phyloP scores from a whole-genome alignment of 2,113 vertebrate genomes.

The Pygoscelis adeliae region DNA sequence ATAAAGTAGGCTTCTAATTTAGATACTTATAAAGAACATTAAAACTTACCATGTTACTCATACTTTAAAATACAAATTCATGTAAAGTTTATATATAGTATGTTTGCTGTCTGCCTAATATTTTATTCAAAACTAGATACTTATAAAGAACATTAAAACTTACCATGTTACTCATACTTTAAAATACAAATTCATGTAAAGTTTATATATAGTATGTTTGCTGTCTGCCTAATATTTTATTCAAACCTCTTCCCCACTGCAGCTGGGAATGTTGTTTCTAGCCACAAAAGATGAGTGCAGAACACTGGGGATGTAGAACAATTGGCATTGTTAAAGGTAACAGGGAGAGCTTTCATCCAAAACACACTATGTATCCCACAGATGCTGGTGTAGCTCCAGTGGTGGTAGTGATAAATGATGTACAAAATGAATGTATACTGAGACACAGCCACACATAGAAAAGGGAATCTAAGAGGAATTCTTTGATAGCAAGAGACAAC shows the following conservation, averaged over 20 bases:
- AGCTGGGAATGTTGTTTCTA: slow-evolving; percentile 2
- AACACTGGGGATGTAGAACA: slow-evolving; percentile 12
- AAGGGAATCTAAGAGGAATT: neutral
- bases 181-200: neutral
- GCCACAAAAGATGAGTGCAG: neutral
- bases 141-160: no score
- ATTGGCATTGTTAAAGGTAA: slow-evolving; percentile 53
- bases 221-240: neutral
- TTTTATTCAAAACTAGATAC: neutral
- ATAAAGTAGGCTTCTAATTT: neutral
- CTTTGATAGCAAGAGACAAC: neutral
- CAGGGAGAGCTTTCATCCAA: slow-evolving; percentile 53
- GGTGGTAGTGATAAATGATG: slow-evolving; percentile 9
- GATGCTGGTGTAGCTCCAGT: slow-evolving; percentile 5
- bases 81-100: neutral
- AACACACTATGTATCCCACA: neutral
- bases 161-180: neutral
- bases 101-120: neutral
- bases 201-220: neutral
- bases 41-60: neutral
- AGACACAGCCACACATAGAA: neutral
- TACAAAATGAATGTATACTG: neutral
- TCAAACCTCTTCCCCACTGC: neutral
- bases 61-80: neutral
- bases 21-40: neutral